Percentiles rank a stretch among this genome's conserved stretches.
These are phyloP conservation scores for Aphelenchoides fujianensis DNA, from an alignment of 1,140 invertebrate genomes.

Conservation along the genomic window DNA sequence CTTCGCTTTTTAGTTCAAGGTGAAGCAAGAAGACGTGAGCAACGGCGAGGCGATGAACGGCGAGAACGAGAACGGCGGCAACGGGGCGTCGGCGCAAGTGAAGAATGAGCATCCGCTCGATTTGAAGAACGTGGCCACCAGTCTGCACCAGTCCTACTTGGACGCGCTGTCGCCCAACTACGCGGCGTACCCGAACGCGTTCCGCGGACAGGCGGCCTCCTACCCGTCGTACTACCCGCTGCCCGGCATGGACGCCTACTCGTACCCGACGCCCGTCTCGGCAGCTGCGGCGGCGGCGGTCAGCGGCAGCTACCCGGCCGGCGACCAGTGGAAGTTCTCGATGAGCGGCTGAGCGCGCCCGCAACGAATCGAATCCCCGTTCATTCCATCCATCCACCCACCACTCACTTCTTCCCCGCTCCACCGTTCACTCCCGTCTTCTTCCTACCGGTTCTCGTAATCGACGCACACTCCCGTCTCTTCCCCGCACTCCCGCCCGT, in stretches of 20 bases:
- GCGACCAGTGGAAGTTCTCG: slow-evolving; percentile 12
- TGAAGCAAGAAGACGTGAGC: neutral
- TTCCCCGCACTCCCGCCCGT: too few relatives aligned
- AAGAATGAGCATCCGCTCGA: slow-evolving; percentile 3
- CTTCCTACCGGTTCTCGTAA: neutral
- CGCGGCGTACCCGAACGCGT: slow-evolving; percentile 1
- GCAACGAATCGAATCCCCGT: neutral
- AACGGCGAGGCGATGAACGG: neutral
- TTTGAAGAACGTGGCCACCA: slow-evolving; percentile 11
- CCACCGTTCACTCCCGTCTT: too few relatives aligned
- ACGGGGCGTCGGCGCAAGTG: neutral
- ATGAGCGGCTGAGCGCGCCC: too few relatives aligned
- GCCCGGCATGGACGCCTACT: slow-evolving; percentile 5
- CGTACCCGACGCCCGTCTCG: slow-evolving; percentile 1
- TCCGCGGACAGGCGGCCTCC: slow-evolving; percentile 13
- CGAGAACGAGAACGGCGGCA: neutral
- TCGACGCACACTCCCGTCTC: too few relatives aligned
- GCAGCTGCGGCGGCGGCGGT: neutral
- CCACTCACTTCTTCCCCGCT: too few relatives aligned
- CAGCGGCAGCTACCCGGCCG: neutral
- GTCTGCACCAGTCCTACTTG: slow-evolving; percentile 9
- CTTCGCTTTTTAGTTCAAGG: slow-evolving; percentile 8
- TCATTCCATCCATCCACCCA: too few relatives aligned
- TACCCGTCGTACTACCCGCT: neutral
- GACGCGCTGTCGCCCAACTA: slow-evolving; percentile 2